Percentiles rank a stretch among this genome's conserved stretches.
Evolutionary conservation across 2,888 invertebrate species (phyloP).

Genomic region (Brenthis hecate): DNA sequence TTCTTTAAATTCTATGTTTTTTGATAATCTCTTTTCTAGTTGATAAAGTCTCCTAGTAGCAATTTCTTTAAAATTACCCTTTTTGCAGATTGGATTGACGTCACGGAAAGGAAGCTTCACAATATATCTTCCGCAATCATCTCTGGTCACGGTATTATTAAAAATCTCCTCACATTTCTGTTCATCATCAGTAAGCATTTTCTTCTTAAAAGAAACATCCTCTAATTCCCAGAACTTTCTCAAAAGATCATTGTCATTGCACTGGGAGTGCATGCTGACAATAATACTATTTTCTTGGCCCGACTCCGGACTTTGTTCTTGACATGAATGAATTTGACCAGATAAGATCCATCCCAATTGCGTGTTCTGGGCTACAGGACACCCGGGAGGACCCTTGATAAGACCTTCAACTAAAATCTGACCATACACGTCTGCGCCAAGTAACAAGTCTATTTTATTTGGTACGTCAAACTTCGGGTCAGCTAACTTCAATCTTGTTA

Average conservation of each 20-base stretch:
- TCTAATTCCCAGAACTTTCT: no score
- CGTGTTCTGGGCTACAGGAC: constrained; percentile 40
- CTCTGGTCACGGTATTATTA: constrained; percentile 26
- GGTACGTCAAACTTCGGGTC: constrained; percentile 38
- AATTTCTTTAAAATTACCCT: constrained; percentile 23
- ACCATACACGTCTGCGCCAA: constrained; percentile 45
- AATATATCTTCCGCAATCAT: constrained; percentile 33
- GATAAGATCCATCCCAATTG: constrained; percentile 45
- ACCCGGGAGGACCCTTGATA: constrained; percentile 35
- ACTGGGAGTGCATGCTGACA: no score
- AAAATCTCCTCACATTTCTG: constrained; percentile 35
- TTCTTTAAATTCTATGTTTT: no score
- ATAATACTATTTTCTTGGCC: no score
- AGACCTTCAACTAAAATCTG: constrained; percentile 41
- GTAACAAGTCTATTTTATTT: constrained; percentile 41
- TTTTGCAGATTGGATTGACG: constrained; percentile 30
- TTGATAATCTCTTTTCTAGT: no score
- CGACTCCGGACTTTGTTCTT: no score
- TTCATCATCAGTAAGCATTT: constrained; percentile 32
- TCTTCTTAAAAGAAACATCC: no score
- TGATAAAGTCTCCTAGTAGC: constrained; percentile 26
- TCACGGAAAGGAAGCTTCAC: constrained; percentile 36
- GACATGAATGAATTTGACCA: constrained; percentile 24
- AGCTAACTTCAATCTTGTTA: constrained; percentile 25
- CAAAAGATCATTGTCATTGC: no score